phyloP scores from a whole-genome alignment of 1,140 invertebrate species.

The Ladona fulva region DNA sequence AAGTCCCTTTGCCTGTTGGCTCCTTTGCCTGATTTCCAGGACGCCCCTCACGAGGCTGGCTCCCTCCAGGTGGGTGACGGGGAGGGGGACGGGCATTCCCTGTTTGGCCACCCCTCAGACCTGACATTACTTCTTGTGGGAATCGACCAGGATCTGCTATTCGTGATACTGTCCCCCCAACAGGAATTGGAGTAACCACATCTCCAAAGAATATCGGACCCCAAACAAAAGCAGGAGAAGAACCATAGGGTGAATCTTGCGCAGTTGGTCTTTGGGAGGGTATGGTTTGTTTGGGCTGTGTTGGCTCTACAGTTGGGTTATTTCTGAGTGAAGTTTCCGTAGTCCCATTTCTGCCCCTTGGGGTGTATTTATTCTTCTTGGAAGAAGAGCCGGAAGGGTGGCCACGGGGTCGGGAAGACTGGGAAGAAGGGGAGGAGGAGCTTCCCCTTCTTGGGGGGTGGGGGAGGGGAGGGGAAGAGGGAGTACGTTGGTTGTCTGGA shows the following conservation, averaged over 20 bases:
- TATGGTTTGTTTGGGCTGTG: not conserved
- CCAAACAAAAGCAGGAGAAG: not conserved
- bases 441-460: not conserved
- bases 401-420: not conserved
- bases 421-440: slow-evolving; percentile 12
- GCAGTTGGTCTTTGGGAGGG: not conserved
- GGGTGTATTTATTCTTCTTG: not conserved
- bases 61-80: not conserved
- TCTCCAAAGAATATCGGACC: not conserved
- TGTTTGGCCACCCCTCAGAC: not conserved
- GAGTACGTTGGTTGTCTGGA: slow-evolving; percentile 44
- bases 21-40: no score
- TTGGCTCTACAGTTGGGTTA: not conserved
- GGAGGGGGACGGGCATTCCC: not conserved
- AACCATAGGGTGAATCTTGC: not conserved
- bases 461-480: not conserved
- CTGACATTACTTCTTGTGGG: not conserved
- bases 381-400: not conserved
- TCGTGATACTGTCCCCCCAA: not conserved
- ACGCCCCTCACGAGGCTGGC: not conserved
- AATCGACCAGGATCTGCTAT: not conserved
- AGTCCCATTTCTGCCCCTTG: not conserved
- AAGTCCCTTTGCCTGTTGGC: no score
- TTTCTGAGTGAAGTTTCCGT: not conserved
- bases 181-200: not conserved